These are phyloP conservation scores for Idaea dimidiata DNA, from an alignment of 2,888 invertebrate genomes.

Conservation along the genomic window DNA sequence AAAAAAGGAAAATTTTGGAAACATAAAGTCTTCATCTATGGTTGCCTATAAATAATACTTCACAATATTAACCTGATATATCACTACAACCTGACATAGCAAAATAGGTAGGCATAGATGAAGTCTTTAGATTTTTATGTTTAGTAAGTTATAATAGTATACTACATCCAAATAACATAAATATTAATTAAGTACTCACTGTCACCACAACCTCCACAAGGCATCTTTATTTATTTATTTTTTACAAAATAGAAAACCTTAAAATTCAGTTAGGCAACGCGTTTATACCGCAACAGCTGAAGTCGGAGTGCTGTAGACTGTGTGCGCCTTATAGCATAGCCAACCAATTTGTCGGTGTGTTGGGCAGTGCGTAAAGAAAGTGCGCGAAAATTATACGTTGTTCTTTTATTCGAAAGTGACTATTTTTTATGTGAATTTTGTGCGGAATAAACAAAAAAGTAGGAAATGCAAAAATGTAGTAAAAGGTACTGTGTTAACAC, in stretches of 20 bases:
- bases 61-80: no score
- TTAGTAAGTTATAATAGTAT: no score
- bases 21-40: no score
- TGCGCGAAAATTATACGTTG: neutral
- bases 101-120: no score
- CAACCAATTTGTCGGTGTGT: slow-evolving; percentile 16
- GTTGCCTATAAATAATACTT: no score
- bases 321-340: slow-evolving; percentile 27
- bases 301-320: slow-evolving; percentile 19
- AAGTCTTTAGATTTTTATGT: no score
- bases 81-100: no score
- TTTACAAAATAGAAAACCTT: neutral
- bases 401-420: neutral
- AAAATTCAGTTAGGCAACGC: slow-evolving; percentile 12
- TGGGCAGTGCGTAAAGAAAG: slow-evolving; percentile 13
- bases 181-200: slow-evolving; percentile 48
- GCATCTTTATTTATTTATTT: slow-evolving; percentile 52
- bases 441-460: neutral
- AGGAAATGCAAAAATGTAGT: no score
- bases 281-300: slow-evolving; percentile 13
- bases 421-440: neutral
- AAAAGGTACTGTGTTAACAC: no score
- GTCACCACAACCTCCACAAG: slow-evolving; percentile 71
- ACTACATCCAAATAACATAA: slow-evolving; percentile 7
- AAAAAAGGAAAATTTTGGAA: no score